Conservation (phyloP, 2,888 invertebrate genomes). For the Cinara cedri region DNA sequence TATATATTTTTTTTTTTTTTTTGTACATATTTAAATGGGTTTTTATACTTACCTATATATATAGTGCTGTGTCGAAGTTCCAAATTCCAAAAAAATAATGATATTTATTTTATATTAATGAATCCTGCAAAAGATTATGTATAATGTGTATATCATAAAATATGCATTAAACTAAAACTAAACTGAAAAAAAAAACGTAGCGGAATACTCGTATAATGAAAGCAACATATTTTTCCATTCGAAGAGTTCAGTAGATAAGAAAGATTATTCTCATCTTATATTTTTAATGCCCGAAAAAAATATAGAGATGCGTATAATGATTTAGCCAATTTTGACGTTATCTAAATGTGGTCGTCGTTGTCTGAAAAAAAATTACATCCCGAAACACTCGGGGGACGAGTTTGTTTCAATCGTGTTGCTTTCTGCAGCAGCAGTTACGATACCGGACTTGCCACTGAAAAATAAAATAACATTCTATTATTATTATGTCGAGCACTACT, state of each 20-base stretch:
- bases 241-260: constrained; percentile 11
- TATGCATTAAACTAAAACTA: not conserved
- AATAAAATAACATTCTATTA: constrained; percentile 4
- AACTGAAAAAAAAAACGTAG: not conserved
- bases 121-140: no score
- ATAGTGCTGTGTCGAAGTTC: no score
- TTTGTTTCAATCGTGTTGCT: constrained; percentile 17
- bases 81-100: no score
- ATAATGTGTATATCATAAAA: not conserved
- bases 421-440: not conserved
- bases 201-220: constrained; percentile 5
- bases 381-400: constrained; percentile 3
- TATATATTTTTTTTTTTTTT: no score
- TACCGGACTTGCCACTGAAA: not conserved
- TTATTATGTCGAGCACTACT: not conserved
- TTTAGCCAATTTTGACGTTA: constrained; percentile 20
- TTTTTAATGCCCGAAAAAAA: not conserved
- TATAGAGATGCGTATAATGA: not conserved
- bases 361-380: not conserved
- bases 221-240: not conserved
- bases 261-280: not conserved
- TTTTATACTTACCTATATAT: no score
- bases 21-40: no score
- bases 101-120: no score
- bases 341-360: not conserved